Evolutionary conservation across 2,113 vertebrate genomes (phyloP), one percentile per base, ranked within the genome.

Genomic region (Podiceps cristatus): DNA sequence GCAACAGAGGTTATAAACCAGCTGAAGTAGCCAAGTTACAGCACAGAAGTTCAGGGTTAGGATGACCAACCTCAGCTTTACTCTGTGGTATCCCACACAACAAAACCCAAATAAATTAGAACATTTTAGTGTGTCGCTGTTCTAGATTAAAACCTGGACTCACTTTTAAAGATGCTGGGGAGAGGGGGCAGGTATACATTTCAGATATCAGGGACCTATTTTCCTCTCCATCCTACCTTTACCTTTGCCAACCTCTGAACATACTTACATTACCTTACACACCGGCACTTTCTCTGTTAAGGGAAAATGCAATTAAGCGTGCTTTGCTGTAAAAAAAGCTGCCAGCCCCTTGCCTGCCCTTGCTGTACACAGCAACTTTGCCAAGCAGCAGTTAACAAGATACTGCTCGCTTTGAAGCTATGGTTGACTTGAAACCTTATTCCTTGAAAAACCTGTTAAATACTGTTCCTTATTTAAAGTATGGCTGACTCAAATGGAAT

Each of bases 401-500:
- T 7, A 14, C 15, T 33, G 47, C 52, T 33, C 15, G 2, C 64
- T 58, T 37, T 0, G 44, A 69, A 88, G 55, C 47, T n/a, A 20
- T 3, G 28, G 4, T 31, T n/a, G 67, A 37, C n/a, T 31, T 2
- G 6, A 62, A 83, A 37, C 24, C 59, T 44, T 12, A 27, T 37
- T n/a, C 27, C 87, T 42, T 7, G n/a, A 55, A 81, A 77, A 80
- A n/a, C 10, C 40, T 53, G 11, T 23, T 37, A n/a, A 75, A 79
- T 33, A 31, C 13, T 35, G 6, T 6, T 66, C n/a, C 10, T 68
- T 14, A 24, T 59, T 67, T 60, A 27, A 85, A 62, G 14, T 10
- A 23, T 1, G 25, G 17, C 10, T 8, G 55, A 67, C 23, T 37
- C 2, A 53, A 31, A 11, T 8, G 5, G n/a, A 33, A 50, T 1